Conservation (phyloP, 2,888 invertebrate species). For the Agapetus fuscipes region DNA sequence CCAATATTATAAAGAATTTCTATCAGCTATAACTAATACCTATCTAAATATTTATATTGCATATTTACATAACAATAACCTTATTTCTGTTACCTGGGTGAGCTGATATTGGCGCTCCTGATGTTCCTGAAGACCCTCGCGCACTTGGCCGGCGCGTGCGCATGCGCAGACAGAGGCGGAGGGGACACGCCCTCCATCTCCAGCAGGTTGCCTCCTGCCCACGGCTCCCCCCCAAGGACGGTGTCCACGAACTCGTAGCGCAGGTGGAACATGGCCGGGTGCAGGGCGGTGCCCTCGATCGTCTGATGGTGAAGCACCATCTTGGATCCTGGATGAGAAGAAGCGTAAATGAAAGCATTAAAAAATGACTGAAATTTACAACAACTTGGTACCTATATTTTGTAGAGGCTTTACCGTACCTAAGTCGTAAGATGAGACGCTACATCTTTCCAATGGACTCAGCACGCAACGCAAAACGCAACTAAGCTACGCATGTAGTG, state of each 20-base stretch:
- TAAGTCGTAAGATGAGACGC: no score
- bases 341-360: no score
- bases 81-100: constrained; percentile 45
- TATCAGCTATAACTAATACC: no score
- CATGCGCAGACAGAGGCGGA: constrained; percentile 2
- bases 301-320: constrained; percentile 46
- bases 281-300: constrained; percentile 67
- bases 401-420: no score
- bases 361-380: no score
- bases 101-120: constrained; percentile 52
- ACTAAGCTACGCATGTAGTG: no score
- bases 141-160: constrained; percentile 31
- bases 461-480: no score
- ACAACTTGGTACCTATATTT: no score
- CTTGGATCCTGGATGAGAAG: constrained; percentile 28
- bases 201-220: constrained; percentile 38
- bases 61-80: no score
- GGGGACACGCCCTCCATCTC: constrained; percentile 35
- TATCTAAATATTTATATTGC: no score
- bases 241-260: constrained; percentile 82
- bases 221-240: constrained; percentile 58
- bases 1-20: no score
- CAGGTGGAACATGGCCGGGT: constrained; percentile 61
- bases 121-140: constrained; percentile 55
- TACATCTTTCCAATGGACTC: no score